phyloP scores from a whole-genome alignment of 2,113 vertebrate genomes.

The Acinonyx jubatus region DNA sequence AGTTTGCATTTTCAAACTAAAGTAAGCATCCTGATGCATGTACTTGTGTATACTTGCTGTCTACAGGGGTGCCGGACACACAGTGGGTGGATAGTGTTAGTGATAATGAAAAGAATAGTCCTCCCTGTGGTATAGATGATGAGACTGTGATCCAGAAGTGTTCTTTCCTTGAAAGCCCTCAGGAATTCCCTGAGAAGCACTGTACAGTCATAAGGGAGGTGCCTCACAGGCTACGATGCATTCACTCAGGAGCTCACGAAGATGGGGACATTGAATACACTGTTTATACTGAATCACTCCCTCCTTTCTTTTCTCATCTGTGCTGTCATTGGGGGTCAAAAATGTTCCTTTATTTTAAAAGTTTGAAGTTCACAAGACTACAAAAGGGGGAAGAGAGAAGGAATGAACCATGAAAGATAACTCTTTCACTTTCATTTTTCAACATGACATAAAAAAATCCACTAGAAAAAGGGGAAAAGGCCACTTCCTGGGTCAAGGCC shows the following conservation, averaged over 20 bases:
- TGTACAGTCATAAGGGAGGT: not conserved
- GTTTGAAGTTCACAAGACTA: not conserved
- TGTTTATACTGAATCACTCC: not conserved
- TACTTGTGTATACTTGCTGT: not conserved
- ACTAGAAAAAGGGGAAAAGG: not conserved
- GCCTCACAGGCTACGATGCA: not conserved
- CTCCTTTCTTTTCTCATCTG: not conserved
- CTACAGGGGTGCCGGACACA: not conserved
- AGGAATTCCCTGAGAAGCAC: not conserved
- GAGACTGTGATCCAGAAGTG: not conserved
- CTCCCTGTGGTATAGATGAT: not conserved
- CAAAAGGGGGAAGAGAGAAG: fast-evolving
- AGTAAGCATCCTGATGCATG: not conserved
- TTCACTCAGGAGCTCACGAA: not conserved
- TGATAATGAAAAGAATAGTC: not conserved
- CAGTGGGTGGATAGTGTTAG: not conserved
- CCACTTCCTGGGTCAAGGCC: not conserved
- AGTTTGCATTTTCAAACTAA: not conserved
- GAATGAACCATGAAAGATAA: not conserved
- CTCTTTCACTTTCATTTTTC: not conserved
- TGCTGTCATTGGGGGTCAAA: not conserved
- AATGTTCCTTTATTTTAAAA: not conserved
- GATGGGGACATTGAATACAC: not conserved
- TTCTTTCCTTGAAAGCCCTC: not conserved
- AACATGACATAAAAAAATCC: not conserved